Percentiles rank a stretch among this genome's conserved stretches.
phyloP scores from a whole-genome alignment of 2,113 vertebrate genomes.

The Eptatretus burgeri region DNA sequence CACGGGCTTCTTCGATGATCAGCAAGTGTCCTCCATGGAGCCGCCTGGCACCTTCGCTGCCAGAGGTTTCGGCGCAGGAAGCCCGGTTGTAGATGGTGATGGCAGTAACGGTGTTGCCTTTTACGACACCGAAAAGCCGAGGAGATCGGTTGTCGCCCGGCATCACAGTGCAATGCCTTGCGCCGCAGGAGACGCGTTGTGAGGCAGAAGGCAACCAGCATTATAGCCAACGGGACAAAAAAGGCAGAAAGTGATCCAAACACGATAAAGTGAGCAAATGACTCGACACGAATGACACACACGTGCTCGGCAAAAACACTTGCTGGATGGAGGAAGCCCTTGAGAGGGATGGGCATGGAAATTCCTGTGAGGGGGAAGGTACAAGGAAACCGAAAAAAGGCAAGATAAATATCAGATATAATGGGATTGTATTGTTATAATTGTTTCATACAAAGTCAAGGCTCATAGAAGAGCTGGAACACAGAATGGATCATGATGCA shows the following conservation, averaged over 20 bases:
- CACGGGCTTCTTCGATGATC: constrained; percentile 21
- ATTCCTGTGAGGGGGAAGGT: constrained; percentile 26
- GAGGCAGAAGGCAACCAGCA: constrained; percentile 74
- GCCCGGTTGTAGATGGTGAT: neutral
- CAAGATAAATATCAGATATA: neutral
- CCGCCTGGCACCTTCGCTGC: neutral
- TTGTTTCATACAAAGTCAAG: neutral
- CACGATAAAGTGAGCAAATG: constrained; percentile 34
- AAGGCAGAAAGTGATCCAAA: constrained; percentile 64
- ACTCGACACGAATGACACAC: constrained; percentile 31
- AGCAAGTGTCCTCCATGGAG: neutral
- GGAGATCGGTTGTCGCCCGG: constrained; percentile 10
- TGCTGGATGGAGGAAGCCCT: constrained; percentile 32
- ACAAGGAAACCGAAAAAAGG: neutral
- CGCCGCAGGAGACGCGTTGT: constrained; percentile 53
- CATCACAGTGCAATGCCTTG: constrained; percentile 23
- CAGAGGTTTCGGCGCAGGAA: neutral
- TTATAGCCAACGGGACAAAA: constrained; percentile 64
- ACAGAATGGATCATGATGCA: neutral
- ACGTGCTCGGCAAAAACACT: constrained; percentile 57
- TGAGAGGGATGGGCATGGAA: constrained; percentile 64
- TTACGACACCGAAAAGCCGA: constrained; percentile 38
- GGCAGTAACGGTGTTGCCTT: constrained; percentile 13
- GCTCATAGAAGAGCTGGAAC: too few species aligned
- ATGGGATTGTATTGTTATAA: neutral